These are phyloP conservation scores for Scaptomyza hsui DNA, from an alignment of 1,140 invertebrate species.

Conservation along the genomic window DNA sequence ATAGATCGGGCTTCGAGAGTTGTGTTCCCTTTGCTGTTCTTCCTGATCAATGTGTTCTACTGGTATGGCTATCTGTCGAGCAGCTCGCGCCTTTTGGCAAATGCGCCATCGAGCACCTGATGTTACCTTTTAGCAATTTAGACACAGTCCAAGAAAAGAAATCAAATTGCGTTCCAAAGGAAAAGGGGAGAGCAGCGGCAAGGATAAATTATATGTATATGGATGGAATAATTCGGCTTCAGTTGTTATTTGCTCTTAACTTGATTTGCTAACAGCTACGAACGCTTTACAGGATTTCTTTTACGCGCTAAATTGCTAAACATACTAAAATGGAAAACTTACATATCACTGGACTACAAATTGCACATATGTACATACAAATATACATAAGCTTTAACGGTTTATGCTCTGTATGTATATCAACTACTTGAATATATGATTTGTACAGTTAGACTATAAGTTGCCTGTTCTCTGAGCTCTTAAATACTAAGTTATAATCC, in stretches of 20 bases:
- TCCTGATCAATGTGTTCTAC: constrained; percentile 91
- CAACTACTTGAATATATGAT: constrained; percentile 44
- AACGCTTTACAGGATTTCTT: constrained; percentile 76
- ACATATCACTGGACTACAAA: constrained; percentile 47
- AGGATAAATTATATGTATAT: constrained; percentile 17
- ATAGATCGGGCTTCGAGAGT: constrained; percentile 90
- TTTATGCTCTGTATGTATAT: neutral
- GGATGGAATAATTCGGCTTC: constrained; percentile 41
- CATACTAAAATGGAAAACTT: constrained; percentile 47
- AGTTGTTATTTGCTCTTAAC: constrained; percentile 72
- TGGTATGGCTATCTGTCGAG: constrained; percentile 90
- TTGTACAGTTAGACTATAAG: constrained; percentile 72
- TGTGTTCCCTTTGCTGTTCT: constrained; percentile 90
- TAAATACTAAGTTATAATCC: constrained; percentile 33
- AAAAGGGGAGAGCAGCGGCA: constrained; percentile 27
- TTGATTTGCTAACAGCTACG: constrained; percentile 68
- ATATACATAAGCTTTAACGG: neutral
- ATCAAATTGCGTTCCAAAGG: constrained; percentile 63
- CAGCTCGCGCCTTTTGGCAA: constrained; percentile 85
- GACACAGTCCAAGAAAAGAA: constrained; percentile 79
- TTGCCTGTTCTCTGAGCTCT: constrained; percentile 46
- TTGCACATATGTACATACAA: constrained; percentile 12
- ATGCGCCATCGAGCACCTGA: constrained; percentile 77
- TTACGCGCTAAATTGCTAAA: constrained; percentile 83
- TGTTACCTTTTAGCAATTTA: constrained; percentile 84